Evolutionary conservation across 2,888 invertebrate species (phyloP), one percentile per base, ranked within the genome.

Genomic region (Synanthedon formicaeformis): DNA sequence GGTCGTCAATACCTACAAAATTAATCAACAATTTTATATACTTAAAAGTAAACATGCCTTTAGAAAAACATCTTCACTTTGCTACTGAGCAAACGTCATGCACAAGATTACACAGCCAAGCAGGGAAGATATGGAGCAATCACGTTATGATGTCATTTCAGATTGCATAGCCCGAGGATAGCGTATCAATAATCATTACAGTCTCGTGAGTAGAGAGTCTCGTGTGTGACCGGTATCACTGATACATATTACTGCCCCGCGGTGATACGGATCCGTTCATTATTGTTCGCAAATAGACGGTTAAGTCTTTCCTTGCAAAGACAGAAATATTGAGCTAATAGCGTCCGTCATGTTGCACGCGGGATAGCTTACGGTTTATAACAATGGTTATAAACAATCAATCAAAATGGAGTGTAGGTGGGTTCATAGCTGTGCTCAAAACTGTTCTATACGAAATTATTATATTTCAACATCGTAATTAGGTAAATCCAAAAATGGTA

Each of bases 361-460:
- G 75, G 23, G 64, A 57, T 68, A 80, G 68, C 64, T 78, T 73
- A 73, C 70, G 74, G 76, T 78, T 76, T 70, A 66, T 78, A 83
- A 82, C 80, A 78, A 82, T 80, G 75, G 78, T 77, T 73, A 80
- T 83, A 82, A 77, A 78, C 81, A 81, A 83, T 84, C 85, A 83
- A 85, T 85, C 81, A 75, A 66, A 34, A 66, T 65, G 61, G 65
- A 71, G 67, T 75, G 74, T 76, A 75, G 76, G 77, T 71, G 77
- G 73, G 61, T 66, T 58, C 65, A 63, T 66, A 69, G 68, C 65
- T 66, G 65, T 66, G 56, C 59, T 60, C 65, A 58, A 77, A 78
- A 81, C 78, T 71, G 72, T 63, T 73, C 75, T 78, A 78, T 61
- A 16, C 23, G 13, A 49, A 12, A 49, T 49, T 49, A 14, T 16